Conservation (phyloP, 2,797 vertebrate species). For the Peromyscus melanophrys region DNA sequence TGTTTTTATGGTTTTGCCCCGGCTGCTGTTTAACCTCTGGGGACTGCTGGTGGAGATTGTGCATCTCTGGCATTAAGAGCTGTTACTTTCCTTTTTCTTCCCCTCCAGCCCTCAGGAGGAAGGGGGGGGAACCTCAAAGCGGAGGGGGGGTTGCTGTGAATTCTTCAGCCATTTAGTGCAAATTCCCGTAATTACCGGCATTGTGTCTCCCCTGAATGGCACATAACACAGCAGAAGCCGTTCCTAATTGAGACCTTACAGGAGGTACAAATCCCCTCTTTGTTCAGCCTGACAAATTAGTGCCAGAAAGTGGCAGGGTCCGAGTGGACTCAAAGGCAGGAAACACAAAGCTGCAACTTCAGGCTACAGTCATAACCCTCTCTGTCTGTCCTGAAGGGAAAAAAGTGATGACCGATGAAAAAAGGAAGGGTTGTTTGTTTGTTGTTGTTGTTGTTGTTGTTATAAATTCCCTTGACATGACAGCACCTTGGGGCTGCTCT, state of each 20-base stretch:
- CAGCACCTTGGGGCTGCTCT: conserved; percentile 92
- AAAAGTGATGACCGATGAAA: conserved; percentile 91
- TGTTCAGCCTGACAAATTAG: conserved; percentile 95
- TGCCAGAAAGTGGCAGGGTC: conserved; percentile 94
- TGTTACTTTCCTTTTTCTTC: conserved; percentile 76
- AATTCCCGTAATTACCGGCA: conserved; percentile 94
- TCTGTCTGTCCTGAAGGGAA: conserved; percentile 90
- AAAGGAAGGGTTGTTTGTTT: conserved; percentile 87
- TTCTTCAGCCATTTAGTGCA: conserved; percentile 93
- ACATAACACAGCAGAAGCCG: conserved; percentile 92
- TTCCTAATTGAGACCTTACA: conserved; percentile 94
- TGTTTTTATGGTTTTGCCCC: conserved; percentile 66
- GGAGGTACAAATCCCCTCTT: conserved; percentile 94
- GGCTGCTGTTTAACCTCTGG: conserved; percentile 88
- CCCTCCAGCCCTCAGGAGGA: conserved; percentile 79
- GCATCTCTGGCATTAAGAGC: conserved; percentile 82
- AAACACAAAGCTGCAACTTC: conserved; percentile 94
- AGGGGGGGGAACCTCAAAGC: conserved; percentile 78
- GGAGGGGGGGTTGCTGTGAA: conserved; percentile 89
- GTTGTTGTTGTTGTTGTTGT: conserved; percentile 79
- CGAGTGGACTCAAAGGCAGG: conserved; percentile 93
- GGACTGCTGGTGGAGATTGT: conserved; percentile 86
- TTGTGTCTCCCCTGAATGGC: conserved; percentile 92
- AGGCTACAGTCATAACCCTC: conserved; percentile 94
- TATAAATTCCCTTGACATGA: conserved; percentile 93